A percentile compares a stretch with the other conserved stretches of the same genome.
phyloP scores from a whole-genome alignment of 2,113 vertebrate species.

The Oenanthe oenanthe region DNA sequence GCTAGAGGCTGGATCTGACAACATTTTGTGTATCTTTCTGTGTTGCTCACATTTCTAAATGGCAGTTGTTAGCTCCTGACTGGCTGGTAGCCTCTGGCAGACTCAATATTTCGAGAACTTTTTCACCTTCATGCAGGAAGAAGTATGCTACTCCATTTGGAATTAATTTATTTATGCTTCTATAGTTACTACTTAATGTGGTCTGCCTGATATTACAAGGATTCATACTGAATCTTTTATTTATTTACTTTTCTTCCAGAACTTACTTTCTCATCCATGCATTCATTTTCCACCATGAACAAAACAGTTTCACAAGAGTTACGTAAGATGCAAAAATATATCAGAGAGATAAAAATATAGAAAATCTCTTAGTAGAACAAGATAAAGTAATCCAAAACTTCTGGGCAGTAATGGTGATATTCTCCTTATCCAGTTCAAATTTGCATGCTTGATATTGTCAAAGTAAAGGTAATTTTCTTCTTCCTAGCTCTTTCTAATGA shows the following conservation, averaged over 20 bases:
- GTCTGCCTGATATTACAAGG: neutral
- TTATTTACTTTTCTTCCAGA: slow-evolving; percentile 32
- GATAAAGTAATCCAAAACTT: neutral
- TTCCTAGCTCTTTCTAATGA: neutral
- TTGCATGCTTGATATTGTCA: neutral
- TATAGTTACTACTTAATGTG: neutral
- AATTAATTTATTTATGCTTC: slow-evolving; percentile 13
- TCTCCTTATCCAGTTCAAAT: neutral
- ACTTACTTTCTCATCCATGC: neutral
- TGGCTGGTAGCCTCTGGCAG: neutral
- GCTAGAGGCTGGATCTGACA: neutral
- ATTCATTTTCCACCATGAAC: neutral
- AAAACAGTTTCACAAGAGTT: neutral
- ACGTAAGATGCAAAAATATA: neutral
- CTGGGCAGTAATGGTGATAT: neutral
- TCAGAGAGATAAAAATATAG: neutral
- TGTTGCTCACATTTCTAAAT: neutral
- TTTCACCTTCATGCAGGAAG: neutral
- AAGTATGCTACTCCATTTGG: neutral
- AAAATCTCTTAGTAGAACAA: neutral
- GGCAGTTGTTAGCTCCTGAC: neutral
- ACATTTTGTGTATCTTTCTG: neutral
- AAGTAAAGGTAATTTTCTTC: neutral
- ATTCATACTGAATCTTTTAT: neutral
- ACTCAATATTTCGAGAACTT: neutral